Evolutionary conservation across 2,888 invertebrate species (phyloP).

Genomic region (Pachydiplax longipennis): DNA sequence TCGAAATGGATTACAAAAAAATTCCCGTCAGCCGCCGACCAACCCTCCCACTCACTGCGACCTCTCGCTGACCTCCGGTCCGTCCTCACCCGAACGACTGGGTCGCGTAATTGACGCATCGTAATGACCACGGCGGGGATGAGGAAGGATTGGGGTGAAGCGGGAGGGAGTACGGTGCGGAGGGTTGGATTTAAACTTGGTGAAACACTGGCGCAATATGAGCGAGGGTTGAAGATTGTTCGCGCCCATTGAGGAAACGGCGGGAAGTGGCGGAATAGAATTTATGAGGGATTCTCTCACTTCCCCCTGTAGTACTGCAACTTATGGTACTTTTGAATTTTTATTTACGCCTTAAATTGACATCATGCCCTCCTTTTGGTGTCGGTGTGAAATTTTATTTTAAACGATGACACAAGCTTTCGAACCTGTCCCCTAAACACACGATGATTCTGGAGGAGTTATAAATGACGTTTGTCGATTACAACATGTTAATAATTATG

Average conservation of each 20-base stretch:
- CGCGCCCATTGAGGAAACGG: background rate
- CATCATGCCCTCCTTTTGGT: too few relatives aligned
- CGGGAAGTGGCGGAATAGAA: background rate
- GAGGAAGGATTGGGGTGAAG: background rate
- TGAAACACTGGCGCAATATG: background rate
- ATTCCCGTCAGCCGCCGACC: background rate
- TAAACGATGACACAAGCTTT: too few relatives aligned
- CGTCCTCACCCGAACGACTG: conserved; percentile 36
- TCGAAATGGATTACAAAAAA: background rate
- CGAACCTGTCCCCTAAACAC: too few relatives aligned
- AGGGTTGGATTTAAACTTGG: background rate
- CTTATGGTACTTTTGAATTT: too few relatives aligned
- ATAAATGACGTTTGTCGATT: too few relatives aligned
- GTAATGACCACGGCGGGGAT: conserved; percentile 16
- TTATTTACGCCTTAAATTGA: too few relatives aligned
- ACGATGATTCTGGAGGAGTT: too few relatives aligned
- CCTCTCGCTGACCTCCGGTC: conserved; percentile 31
- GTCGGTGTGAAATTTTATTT: too few relatives aligned
- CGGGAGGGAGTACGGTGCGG: background rate
- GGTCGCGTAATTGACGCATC: conserved; percentile 41
- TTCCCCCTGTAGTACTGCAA: background rate
- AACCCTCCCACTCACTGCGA: background rate
- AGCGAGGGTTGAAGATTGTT: background rate
- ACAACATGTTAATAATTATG: too few relatives aligned
- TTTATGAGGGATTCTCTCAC: background rate